These are phyloP conservation scores for Garrulus glandarius DNA, from an alignment of 2,797 vertebrate species.

Conservation along the genomic window DNA sequence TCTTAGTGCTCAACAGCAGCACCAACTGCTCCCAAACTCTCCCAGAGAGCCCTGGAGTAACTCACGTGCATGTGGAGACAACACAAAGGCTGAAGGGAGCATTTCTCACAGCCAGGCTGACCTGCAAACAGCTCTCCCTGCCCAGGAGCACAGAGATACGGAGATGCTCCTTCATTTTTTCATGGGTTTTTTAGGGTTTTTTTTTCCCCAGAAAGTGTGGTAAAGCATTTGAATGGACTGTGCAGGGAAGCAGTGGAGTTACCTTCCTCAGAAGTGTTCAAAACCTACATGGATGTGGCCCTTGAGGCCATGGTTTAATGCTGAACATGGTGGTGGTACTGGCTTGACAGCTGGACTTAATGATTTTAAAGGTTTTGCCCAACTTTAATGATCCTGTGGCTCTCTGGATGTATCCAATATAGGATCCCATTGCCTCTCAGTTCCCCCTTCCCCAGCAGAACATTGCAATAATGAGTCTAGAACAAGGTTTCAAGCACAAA, in stretches of 20 bases:
- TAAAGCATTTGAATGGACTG: background rate
- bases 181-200: too few species aligned
- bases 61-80: background rate
- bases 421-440: background rate
- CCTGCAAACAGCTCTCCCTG: background rate
- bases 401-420: accelerated
- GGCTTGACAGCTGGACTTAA: background rate
- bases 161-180: background rate
- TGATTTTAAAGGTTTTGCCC: background rate
- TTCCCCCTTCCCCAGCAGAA: background rate
- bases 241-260: background rate
- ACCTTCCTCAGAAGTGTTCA: too few species aligned
- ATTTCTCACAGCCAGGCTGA: background rate
- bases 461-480: background rate
- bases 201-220: background rate
- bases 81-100: accelerated
- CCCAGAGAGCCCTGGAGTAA: background rate
- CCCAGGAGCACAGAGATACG: accelerated
- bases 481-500: background rate
- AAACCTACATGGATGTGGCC: background rate
- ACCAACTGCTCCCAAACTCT: background rate
- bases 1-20: background rate
- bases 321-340: accelerated
- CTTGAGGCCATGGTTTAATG: background rate
- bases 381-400: background rate